phyloP scores from a whole-genome alignment of 2,797 vertebrate species.

The Coregonus sp. region DNA sequence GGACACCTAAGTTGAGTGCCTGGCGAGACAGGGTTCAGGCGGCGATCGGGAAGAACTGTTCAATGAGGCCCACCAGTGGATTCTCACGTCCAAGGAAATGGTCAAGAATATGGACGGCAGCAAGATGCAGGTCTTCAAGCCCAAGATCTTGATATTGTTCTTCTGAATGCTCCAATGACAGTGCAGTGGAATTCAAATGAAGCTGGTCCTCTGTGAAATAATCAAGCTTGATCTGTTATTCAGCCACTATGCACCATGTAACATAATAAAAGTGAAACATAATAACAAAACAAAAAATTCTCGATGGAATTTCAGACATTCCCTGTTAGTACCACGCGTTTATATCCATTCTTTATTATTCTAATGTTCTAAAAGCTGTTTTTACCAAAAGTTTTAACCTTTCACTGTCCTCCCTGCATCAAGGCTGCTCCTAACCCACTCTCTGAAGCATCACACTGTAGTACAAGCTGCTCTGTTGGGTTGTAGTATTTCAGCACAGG shows the following conservation, averaged over 20 bases:
- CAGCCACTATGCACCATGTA: neutral
- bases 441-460: too few relatives aligned
- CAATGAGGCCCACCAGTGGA: conserved; percentile 73
- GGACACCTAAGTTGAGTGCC: conserved; percentile 27
- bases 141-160: conserved; percentile 34
- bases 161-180: conserved; percentile 31
- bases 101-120: conserved; percentile 34
- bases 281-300: neutral
- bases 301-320: too few relatives aligned
- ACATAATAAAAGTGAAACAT: neutral
- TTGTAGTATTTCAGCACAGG: too few relatives aligned
- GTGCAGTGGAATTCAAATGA: neutral
- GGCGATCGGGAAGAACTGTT: conserved; percentile 77
- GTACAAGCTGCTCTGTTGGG: too few relatives aligned
- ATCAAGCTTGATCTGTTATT: neutral
- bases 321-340: too few relatives aligned
- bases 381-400: too few relatives aligned
- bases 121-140: conserved; percentile 34
- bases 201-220: neutral
- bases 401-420: too few relatives aligned
- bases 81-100: conserved; percentile 51
- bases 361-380: too few relatives aligned
- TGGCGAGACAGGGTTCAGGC: conserved; percentile 80
- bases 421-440: too few relatives aligned
- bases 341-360: too few relatives aligned